Conservation (phyloP, 2,113 vertebrate species). For the Corvus cornix region DNA sequence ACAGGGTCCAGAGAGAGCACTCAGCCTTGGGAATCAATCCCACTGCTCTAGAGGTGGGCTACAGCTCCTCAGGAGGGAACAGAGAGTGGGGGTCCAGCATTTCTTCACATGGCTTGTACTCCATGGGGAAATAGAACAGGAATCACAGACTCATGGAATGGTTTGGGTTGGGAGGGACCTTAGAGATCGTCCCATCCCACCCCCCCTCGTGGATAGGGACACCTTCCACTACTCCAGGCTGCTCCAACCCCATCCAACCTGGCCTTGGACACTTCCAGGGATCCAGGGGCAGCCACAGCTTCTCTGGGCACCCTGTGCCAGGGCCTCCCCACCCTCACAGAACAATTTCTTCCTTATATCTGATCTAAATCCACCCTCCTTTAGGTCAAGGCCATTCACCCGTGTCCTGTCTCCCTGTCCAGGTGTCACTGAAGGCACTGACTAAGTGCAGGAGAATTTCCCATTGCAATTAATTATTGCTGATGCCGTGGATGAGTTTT, state of each 20-base stretch:
- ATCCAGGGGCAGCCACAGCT: neutral
- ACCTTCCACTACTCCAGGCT: accelerated
- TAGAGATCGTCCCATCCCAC: neutral
- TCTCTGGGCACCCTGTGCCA: neutral
- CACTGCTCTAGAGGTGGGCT: neutral
- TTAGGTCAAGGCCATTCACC: neutral
- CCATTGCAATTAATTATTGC: neutral
- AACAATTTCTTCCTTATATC: neutral
- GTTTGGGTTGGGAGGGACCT: neutral
- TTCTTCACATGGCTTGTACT: neutral
- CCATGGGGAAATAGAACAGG: neutral
- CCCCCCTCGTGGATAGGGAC: neutral
- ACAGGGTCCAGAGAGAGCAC: neutral
- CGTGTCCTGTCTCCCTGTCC: neutral
- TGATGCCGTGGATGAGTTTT: neutral
- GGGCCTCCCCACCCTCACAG: accelerated
- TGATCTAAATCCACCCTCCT: neutral
- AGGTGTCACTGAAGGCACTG: neutral
- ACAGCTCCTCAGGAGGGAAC: neutral
- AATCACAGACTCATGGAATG: neutral
- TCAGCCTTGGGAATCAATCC: neutral
- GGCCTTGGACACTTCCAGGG: neutral
- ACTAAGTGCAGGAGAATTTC: neutral
- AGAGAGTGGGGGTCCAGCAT: neutral
- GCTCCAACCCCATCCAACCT: accelerated